phyloP scores from a whole-genome alignment of 23 tunicate species.

The Ciona savignyi region DNA sequence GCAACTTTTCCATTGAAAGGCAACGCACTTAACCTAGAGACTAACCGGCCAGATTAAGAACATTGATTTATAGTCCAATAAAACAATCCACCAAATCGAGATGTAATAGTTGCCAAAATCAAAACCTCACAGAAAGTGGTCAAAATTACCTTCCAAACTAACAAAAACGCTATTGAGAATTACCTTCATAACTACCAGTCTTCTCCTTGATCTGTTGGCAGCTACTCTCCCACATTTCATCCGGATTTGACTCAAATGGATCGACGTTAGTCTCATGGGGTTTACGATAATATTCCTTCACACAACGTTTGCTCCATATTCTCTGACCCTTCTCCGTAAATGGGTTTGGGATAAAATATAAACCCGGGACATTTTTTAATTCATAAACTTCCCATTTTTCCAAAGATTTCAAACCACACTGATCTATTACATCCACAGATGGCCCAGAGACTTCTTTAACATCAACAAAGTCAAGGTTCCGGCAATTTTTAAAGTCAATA shows the following conservation, averaged over 20 bases:
- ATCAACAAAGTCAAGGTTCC: background rate
- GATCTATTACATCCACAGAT: background rate
- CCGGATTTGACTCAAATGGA: background rate
- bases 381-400: slow-evolving; percentile 25
- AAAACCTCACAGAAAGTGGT: no score
- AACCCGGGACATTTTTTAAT: slow-evolving; percentile 44
- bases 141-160: no score
- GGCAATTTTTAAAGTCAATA: slow-evolving; percentile 34
- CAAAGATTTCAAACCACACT: slow-evolving; percentile 20
- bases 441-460: background rate
- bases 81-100: no score
- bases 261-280: slow-evolving; percentile 54
- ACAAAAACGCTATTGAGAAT: no score
- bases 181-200: background rate
- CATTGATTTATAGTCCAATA: no score
- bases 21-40: no score
- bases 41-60: no score
- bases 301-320: slow-evolving; percentile 37
- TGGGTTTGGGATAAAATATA: slow-evolving; percentile 54
- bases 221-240: slow-evolving; percentile 32
- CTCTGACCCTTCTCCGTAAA: slow-evolving; percentile 35
- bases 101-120: no score
- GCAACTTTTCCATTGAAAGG: no score
- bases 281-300: slow-evolving; percentile 21
- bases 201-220: slow-evolving; percentile 8